Base-by-base conservation (phyloP, 92 coral and sea anemone species). In the Umimayanthus kanabou region DNA sequence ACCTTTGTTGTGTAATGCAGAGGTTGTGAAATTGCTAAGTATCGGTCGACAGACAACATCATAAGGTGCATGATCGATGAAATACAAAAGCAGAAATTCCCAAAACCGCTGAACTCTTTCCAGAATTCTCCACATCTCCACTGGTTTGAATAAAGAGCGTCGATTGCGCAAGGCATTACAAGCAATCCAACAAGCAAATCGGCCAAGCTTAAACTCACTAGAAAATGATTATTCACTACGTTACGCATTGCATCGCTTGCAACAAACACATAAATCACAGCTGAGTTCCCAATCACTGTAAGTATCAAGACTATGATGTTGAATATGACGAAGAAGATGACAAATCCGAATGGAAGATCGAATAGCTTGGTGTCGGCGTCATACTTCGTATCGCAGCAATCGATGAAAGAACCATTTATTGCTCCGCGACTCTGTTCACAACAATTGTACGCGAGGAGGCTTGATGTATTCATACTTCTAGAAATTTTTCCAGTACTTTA, bases 31-130 rank as follows among this genome's bases (percentile, higher is more conserved):
- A 92, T 86, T 15, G 95, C 91, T 16, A 90, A 73, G 53, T 90
- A 92, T 5, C 96, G 96, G 57, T 94, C 96, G 25, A 94, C 88
- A 0, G 96, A 94, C 9, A 94, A 40, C 70, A 92, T 50, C 79
- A 92, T 88, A 40, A 94, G 87, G 53, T 94, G 96, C 82, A 94
- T 90, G 39, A 94, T 94, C 6, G 96, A 94, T 29, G 96, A 94
- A 79, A 94, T 94, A 66, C 96, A 94, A 79, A 94, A 94, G 42
- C 93, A 90, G 79, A 94, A 92, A 67, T 94, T 94, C 15, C 94
- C 96, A 82, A 92, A 88, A 10, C 93, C 96, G 80, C 93, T 92
- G 64, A 94, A 87, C 11, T 83, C 88, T 43, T 87, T 91, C 95
- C 94, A 90, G 45, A 90, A 29, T 13, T 0, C 73, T 26, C 95